phyloP scores from a whole-genome alignment of 2,797 vertebrate species.

The Sciurus vulgaris region DNA sequence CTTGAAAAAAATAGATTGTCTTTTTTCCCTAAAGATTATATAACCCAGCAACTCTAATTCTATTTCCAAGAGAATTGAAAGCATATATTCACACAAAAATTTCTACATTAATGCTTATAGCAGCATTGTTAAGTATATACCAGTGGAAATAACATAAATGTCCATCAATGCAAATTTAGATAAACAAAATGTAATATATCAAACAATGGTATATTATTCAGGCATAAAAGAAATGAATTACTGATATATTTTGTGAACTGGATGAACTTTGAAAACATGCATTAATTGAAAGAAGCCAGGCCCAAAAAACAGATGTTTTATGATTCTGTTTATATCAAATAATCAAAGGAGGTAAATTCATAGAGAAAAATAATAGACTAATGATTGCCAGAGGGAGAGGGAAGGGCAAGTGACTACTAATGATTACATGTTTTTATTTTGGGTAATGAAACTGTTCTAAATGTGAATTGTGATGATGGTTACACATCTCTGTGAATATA shows the following conservation, averaged over 20 bases:
- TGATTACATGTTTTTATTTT: not conserved
- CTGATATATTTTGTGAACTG: not conserved
- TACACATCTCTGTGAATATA: not conserved
- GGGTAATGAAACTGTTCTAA: not conserved
- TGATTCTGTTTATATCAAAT: not conserved
- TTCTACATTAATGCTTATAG: not conserved
- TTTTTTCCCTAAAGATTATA: not conserved
- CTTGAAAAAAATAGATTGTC: not conserved
- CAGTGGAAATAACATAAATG: not conserved
- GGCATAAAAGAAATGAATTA: not conserved
- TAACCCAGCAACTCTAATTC: not conserved
- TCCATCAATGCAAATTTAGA: not conserved
- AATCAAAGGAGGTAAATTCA: not conserved
- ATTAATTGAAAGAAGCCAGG: not conserved
- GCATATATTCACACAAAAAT: not conserved
- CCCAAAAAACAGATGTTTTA: not conserved
- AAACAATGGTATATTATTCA: not conserved
- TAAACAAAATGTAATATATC: not conserved
- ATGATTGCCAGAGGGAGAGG: not conserved
- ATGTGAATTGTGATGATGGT: not conserved
- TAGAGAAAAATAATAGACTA: not conserved
- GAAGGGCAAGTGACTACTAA: not conserved
- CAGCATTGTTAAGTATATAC: not conserved
- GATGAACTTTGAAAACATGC: not conserved
- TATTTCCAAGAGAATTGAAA: not conserved